Evolutionary conservation across 2,888 invertebrate genomes (phyloP), one percentile per base, ranked within the genome.

Genomic region (Dorcus parallelipipedus): DNA sequence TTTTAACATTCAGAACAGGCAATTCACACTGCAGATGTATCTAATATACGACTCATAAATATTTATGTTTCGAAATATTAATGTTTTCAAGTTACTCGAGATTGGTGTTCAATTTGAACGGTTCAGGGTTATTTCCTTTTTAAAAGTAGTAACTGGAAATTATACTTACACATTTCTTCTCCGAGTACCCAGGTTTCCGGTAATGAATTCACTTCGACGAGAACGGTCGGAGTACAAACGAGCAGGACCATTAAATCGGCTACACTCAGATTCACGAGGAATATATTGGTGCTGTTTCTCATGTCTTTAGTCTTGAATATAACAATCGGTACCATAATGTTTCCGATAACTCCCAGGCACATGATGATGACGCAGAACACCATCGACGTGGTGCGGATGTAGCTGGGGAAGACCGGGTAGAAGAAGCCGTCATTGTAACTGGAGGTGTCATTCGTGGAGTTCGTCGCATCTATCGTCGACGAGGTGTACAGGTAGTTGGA

Each of bases 171-270:
- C 86, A 96, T 87, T 75, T 90, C 88, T 73, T 89, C 89, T 47
- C 96, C 96, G 53, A 97, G 85, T 64, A 93, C 88, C 96, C 96
- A 97, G 2, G 93, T 90, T 77, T 95, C 93, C 9, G 94, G 94
- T 68, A 88, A 87, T 8, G 93, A 90, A 78, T 95, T 93, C 52
- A 96, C 91, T 78, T 97, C 96, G n/a, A 96, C 92, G 41, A 96
- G 83, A 38, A 95, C 93, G 1, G 95, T 93, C 6, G 96, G 96
- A 62, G 95, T 94, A 76, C 95, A 96, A 62, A 96, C 89, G 63
- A 95, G 80, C 66, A 97, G 80, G 68, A 96, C 95, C 83, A 95
- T 88, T 69, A 96, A 81, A 79, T 97, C 96, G 10, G 96, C 95
- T 42, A 95, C 87, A 76, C 95, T 95, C 73, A 96, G 82, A 79